Base-by-base conservation (phyloP, 2,113 vertebrate species). In the Equus przewalskii region DNA sequence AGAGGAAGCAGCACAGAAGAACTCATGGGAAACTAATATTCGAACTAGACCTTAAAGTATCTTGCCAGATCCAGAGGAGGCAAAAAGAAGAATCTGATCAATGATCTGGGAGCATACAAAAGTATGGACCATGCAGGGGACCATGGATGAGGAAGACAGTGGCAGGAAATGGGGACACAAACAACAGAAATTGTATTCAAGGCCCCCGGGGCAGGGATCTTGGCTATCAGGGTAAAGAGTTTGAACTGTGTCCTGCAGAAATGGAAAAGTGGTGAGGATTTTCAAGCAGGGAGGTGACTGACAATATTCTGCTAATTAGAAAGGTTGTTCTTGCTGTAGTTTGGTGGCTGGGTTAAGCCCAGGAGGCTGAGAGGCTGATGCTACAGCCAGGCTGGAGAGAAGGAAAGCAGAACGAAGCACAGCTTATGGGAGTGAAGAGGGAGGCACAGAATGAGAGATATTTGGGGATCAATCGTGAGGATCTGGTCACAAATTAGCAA, bases 21-120 rank as follows among this genome's bases (percentile, higher is more conserved):
- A 22, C 15, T 79, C 56, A 26, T 0, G 13, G 11, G 33, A 8
- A 93, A 79, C 46, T 12, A 64, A 33, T 26, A 4, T 41, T 78
- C 33, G 30, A 86, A 67, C 65, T 81, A 81, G 67, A 89, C 28
- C 90, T n/a, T 36, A 24, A 88, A 81, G 5, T 19, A 26, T 91
- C 79, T 54, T 44, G 0, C 26, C 36, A 87, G n/a, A 58, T 33
- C 16, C 62, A 76, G 60, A 33, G 7, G 76, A 70, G 12, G 4
- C 24, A 54, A 10, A 54, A 41, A 64, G 41, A 73, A 73, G 16
- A 44, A 97, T 49, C 54, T 51, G 24, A 49, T 64, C 46, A 13
- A 88, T 62, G 15, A 46, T 33, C 1, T 12, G 62, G 36, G 3
- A n/a, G 3, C 69, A 64, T 64, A 41, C 5, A 44, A 21, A 65